Base-by-base conservation (phyloP, 2,797 vertebrate species). In the Zalophus californianus region DNA sequence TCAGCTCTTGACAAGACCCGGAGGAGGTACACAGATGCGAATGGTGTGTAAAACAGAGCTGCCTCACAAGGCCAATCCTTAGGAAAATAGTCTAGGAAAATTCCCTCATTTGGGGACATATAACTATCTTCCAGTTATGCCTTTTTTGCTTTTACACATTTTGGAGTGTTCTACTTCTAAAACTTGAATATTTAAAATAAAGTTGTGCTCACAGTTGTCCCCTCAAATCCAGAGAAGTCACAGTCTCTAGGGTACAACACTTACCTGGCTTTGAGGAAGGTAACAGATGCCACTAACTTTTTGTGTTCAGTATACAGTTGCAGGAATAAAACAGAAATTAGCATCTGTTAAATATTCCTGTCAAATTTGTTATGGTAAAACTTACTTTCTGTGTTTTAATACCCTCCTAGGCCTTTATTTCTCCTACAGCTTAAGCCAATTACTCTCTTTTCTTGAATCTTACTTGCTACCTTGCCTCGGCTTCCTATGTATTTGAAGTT, bases 251-350 rank as follows among this genome's bases (percentile, higher is more conserved):
- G 35, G 12, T 29, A 75, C 3, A 7, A 66, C 52, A 15, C 2
- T 75, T 75, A 35, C 52, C 25, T 58, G 72, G 60, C 13, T 78
- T 66, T 16, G 18, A 83, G 50, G 18, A 41, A 13, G 35, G 16
- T 35, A 10, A 50, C 5, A 38, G 12, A 35, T 68, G 2, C 0
- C 20, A 80, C 8, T 27, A 7, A 44, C 18, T 75, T 14, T 50
- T 29, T 73, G 20, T 68, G 23, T 75, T 88, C 70, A 88, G 23
- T 52, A 38, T 58, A 75, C 6, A 77, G 13, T 64, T 86, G 7
- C 15, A 90, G 86, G 38, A 96, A 89, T 82, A 56, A 56, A 94
- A 29, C 13, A 86, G 29, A 79, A 82, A 82, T 66, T 72, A 20
- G 3, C 11, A 44, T 93, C 32, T 5, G 5, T 86, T 95, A 68